These are phyloP conservation scores for Yasuhikotakia modesta DNA, from an alignment of 2,797 vertebrate genomes.

Conservation along the genomic window DNA sequence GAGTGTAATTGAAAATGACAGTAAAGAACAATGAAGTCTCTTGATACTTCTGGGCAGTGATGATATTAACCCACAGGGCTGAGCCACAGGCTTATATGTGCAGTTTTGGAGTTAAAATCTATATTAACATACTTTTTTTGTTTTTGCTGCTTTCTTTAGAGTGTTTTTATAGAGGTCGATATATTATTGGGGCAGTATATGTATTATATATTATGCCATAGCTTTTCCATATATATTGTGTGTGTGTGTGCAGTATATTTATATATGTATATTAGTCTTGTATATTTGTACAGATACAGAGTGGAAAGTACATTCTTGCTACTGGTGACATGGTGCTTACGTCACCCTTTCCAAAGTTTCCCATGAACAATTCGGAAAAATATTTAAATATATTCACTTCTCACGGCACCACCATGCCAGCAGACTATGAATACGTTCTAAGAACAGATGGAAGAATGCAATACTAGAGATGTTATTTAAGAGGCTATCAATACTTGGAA, in stretches of 20 bases:
- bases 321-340: not conserved
- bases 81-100: constrained; percentile 46
- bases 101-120: constrained; percentile 14
- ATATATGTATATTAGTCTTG: not conserved
- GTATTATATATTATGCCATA: constrained; percentile 61
- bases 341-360: not conserved
- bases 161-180: constrained; percentile 28
- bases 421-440: not conserved
- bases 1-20: constrained; percentile 28
- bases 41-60: constrained; percentile 68
- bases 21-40: constrained; percentile 64
- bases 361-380: not conserved
- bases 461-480: constrained; percentile 29
- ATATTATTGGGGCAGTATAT: constrained; percentile 40
- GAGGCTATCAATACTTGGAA: constrained; percentile 36
- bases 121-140: constrained; percentile 10
- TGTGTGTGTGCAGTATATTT: too few species aligned
- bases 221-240: constrained; percentile 43
- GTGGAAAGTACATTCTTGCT: not conserved
- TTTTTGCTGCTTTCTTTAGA: constrained; percentile 27
- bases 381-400: not conserved
- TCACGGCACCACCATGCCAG: constrained; percentile 26
- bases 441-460: constrained; percentile 45
- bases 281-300: not conserved
- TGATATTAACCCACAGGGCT: constrained; percentile 60